Conservation (phyloP, 2,113 vertebrate genomes). For the Oceanodroma tethys region DNA sequence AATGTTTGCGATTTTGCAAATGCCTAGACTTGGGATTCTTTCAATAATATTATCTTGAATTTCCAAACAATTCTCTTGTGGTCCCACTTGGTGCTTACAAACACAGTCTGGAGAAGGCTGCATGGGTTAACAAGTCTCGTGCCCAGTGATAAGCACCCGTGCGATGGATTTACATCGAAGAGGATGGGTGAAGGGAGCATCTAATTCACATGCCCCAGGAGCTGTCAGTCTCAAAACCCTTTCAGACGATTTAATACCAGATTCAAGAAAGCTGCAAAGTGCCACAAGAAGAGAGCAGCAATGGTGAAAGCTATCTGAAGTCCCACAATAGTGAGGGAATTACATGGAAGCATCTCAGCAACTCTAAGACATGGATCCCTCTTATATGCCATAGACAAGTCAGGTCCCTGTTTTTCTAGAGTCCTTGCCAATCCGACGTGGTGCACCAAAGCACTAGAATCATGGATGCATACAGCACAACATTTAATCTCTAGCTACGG, state of each 20-base stretch:
- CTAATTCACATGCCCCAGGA: background rate
- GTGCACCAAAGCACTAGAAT: background rate
- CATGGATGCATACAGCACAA: background rate
- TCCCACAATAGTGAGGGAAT: background rate
- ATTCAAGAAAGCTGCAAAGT: background rate
- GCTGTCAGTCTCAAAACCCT: background rate
- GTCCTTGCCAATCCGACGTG: too few species aligned
- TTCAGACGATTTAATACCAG: background rate
- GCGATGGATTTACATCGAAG: background rate
- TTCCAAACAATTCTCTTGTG: background rate
- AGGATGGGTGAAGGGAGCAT: background rate
- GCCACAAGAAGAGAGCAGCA: background rate
- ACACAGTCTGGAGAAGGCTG: background rate
- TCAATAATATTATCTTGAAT: background rate
- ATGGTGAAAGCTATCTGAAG: background rate
- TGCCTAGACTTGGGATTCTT: background rate
- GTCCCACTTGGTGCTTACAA: background rate
- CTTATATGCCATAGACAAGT: accelerated
- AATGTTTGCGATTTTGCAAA: background rate
- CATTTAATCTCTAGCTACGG: background rate
- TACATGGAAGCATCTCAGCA: background rate
- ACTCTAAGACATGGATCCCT: background rate
- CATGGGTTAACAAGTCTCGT: background rate
- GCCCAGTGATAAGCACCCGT: background rate
- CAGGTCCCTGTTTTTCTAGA: background rate